Base-by-base conservation (phyloP, 2,113 vertebrate species). In the Benitochromis conjunctus region DNA sequence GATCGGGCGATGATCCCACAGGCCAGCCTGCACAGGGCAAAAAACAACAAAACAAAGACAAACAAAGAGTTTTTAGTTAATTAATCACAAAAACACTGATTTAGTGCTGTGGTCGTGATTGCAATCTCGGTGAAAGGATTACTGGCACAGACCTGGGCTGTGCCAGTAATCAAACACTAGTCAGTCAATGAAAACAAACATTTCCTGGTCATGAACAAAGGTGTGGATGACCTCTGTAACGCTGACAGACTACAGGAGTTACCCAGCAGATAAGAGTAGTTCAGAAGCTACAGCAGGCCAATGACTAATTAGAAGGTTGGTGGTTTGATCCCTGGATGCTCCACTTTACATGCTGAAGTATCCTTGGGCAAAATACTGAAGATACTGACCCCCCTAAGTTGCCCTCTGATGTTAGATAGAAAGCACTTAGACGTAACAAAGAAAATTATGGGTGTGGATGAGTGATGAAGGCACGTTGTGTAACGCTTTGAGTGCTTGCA, bases 1-100 rank as follows among this genome's bases (percentile, higher is more conserved):
- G 98, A 97, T 1, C 97, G 96, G 18, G 98, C 98, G 1, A 99
- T 98, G 94, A 98, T 98, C 9, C 97, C 98, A 51, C 97, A 98
- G 21, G 97, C 98, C 91, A 98, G 92, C 79, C 98, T 99, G 80
- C 1, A 38, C 69, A 56, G 5, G 26, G 11, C 7, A 31, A n/a
- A 0, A 5, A 8, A 0, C 1, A 56, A 6, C 13, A 48, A 46
- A 71, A 29, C 21, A 69, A 1, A 74, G 24, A 51, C 51, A 1
- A 26, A 5, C 43, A 19, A 51, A 31, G 10, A 19, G 58, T 36
- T 36, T 62, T 62, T 19, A 62, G 60, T 38, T 64, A 64, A 21
- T 51, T 51, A 51, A 29, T 74, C 43, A 51, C 24, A 29, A 74
- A 48, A 8, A 74, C 24, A 51, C 16, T 19, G 41, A 26, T 36